Conservation (phyloP, 2,113 vertebrate genomes). For the Hemibagrus wyckioides region DNA sequence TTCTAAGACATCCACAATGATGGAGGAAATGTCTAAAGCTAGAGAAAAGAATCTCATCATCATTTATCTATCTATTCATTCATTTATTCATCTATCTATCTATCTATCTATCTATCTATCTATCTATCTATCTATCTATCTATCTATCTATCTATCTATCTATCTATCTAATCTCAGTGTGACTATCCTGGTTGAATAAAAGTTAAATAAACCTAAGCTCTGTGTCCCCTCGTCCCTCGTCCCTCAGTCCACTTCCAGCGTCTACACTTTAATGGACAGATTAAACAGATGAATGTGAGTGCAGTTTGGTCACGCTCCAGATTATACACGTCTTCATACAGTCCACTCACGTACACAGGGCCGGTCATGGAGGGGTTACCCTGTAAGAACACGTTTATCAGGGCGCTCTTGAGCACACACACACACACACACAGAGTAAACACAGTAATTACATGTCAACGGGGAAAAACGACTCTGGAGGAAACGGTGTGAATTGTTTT, state of each 20-base stretch:
- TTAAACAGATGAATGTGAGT: constrained; percentile 44
- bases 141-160: too few relatives aligned
- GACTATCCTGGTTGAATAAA: background rate
- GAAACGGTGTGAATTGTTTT: constrained; percentile 21
- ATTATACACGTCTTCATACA: constrained; percentile 36
- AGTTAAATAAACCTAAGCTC: background rate
- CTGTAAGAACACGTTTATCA: constrained; percentile 21
- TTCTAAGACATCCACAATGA: too few relatives aligned
- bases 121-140: too few relatives aligned
- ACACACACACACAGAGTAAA: constrained; percentile 22
- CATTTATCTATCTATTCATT: too few relatives aligned
- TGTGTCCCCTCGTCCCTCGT: background rate
- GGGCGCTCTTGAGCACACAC: constrained; percentile 13
- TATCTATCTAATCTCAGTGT: background rate
- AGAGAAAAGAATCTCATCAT: background rate
- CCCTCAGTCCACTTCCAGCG: background rate
- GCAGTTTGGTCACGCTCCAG: constrained; percentile 39
- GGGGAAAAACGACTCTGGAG: constrained; percentile 31
- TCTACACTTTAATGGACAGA: constrained; percentile 35
- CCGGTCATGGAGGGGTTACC: constrained; percentile 23
- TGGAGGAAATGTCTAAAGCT: too few relatives aligned
- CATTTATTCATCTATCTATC: too few relatives aligned
- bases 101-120: too few relatives aligned
- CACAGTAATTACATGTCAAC: constrained; percentile 44
- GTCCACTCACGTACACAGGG: constrained; percentile 19